Evolutionary conservation across 1,140 invertebrate genomes (phyloP).

Genomic region (Ostrea edulis): DNA sequence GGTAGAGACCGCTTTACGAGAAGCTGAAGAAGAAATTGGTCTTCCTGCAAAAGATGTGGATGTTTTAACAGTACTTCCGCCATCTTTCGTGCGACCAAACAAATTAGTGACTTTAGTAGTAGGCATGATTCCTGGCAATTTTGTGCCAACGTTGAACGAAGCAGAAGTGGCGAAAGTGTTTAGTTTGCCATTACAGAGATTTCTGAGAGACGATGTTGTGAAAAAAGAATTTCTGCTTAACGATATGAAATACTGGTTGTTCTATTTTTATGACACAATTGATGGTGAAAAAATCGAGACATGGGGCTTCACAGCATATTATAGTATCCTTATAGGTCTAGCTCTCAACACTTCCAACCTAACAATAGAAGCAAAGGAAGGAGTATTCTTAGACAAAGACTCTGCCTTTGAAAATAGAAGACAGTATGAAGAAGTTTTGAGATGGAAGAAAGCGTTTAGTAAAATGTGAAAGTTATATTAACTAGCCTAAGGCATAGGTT

Average conservation of each 20-base stretch:
- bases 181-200: conserved; percentile 59
- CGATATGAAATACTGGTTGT: neutral
- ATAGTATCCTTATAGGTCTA: conserved; percentile 50
- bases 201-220: conserved; percentile 52
- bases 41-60: conserved; percentile 54
- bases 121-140: conserved; percentile 61
- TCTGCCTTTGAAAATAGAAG: neutral
- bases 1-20: conserved; percentile 63
- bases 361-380: neutral
- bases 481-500: too few relatives aligned
- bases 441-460: neutral
- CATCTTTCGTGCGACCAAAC: conserved; percentile 57
- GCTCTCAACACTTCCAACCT: conserved; percentile 45
- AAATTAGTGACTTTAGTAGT: conserved; percentile 60
- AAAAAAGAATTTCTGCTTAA: neutral
- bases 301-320: conserved; percentile 59
- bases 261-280: conserved; percentile 48
- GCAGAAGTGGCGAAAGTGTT: conserved; percentile 62
- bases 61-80: conserved; percentile 59
- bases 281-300: conserved; percentile 45
- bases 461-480: neutral
- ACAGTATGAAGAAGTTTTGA: too few relatives aligned
- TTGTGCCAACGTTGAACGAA: conserved; percentile 60
- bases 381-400: neutral
- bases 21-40: conserved; percentile 68